phyloP scores from a whole-genome alignment of 2,888 invertebrate genomes.

The Torymus aiolomorphi region DNA sequence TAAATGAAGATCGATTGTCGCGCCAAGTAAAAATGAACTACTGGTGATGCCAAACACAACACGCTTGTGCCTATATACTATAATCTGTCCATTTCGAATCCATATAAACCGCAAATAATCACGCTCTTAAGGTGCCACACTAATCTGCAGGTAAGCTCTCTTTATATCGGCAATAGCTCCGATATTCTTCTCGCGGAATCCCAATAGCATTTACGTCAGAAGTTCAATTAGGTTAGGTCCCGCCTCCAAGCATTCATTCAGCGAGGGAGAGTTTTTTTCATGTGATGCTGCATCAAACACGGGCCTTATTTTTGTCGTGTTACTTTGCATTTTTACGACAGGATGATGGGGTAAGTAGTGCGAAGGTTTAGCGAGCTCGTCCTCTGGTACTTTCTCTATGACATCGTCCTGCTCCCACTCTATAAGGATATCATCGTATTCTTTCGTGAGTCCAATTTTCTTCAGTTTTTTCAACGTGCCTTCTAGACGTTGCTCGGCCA shows the following conservation, averaged over 20 bases:
- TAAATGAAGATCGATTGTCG: no score
- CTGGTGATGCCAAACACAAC: not conserved
- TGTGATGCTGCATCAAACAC: not conserved
- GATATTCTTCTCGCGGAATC: not conserved
- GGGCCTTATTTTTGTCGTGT: not conserved
- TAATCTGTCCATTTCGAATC: not conserved
- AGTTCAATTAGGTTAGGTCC: slow-evolving; percentile 1
- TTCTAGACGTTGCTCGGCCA: no score
- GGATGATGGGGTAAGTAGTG: not conserved
- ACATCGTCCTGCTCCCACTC: no score
- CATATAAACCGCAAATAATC: not conserved
- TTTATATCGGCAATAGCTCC: not conserved
- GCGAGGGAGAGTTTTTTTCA: not conserved
- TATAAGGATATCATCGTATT: no score
- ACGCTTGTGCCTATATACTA: not conserved
- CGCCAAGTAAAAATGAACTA: not conserved
- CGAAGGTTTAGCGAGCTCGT: not conserved
- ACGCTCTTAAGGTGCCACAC: not conserved
- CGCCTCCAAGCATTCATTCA: not conserved
- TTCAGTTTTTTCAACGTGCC: no score
- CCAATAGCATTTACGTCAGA: not conserved
- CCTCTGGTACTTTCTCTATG: no score
- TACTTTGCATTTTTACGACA: not conserved
- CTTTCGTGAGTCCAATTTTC: not conserved
- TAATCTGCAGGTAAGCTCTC: not conserved